Evolutionary conservation across 2,797 vertebrate species (phyloP).

Genomic region (Poeciliopsis paucimaculata): DNA sequence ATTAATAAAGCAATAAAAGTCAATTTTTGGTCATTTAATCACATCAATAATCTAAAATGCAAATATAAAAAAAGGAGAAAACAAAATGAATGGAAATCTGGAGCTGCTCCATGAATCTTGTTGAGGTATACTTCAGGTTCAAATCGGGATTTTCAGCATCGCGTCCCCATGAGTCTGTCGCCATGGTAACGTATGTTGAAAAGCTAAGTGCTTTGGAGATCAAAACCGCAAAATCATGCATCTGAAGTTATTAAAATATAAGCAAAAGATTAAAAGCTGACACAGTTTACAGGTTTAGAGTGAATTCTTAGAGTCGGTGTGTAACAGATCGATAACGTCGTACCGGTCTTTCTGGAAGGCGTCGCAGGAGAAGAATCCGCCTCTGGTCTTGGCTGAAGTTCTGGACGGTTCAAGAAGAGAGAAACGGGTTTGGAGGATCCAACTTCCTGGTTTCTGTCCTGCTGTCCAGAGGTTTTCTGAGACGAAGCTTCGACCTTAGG

Average conservation of each 20-base stretch:
- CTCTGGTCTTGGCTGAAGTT: constrained; percentile 13
- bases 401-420: constrained; percentile 41
- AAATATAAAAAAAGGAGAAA: neutral
- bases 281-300: neutral
- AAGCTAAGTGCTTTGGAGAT: too few species aligned
- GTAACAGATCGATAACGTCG: neutral
- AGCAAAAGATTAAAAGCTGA: neutral
- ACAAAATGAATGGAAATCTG: neutral
- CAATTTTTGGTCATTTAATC: too few species aligned
- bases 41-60: too few species aligned
- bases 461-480: constrained; percentile 21
- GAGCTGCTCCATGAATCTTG: neutral
- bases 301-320: neutral
- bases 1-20: too few species aligned
- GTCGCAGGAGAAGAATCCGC: constrained; percentile 6
- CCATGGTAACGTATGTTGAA: too few species aligned
- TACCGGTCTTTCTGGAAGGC: constrained; percentile 59
- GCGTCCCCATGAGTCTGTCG: too few species aligned
- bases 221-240: neutral
- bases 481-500: constrained; percentile 18
- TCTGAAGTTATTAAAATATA: neutral
- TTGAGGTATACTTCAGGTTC: too few species aligned
- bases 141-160: too few species aligned
- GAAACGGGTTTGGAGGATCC: neutral
- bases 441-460: constrained; percentile 27